Evolutionary conservation across 2,113 vertebrate species (phyloP), one percentile per base, ranked within the genome.

Genomic region (Epinephelus moara): DNA sequence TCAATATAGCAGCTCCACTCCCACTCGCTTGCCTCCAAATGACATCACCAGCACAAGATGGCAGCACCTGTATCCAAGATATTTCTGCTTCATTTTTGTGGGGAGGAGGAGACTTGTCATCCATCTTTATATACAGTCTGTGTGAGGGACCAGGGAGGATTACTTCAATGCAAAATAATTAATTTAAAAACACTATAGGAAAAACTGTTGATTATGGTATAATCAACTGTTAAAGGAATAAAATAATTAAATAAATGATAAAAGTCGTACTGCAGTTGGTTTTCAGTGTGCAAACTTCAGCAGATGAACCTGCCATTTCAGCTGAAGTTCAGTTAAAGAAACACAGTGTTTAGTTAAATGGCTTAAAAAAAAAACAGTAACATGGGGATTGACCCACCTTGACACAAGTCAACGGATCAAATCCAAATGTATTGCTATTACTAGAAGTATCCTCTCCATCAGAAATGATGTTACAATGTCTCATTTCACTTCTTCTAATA

Each of bases 191-290:
- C 56, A 57, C 57, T 37, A 40, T 0, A 53, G 13, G 30, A 55
- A 47, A n/a, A n/a, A 27, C 3, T 30, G 15, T 55, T 45, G 9
- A 52, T 64, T 14, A 42, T 21, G 14, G 7, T 33, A 17, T 40
- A 74, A 71, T 40, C 27, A 25, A 50, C 45, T n/a, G 18, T 73
- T 15, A 33, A 66, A 71, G 66, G 18, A 0, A 80, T 56, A 80
- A 42, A 77, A 50, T 78, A 49, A 83, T 50, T 37, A 63, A 61
- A 76, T 63, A 60, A 70, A 17, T 66, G 11, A 71, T 3, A 14
- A 42, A 2, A 55, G 9, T 57, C 11, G 37, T 15, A 53, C 4
- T 47, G 19, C 50, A 57, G 40, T 2, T 42, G 50, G 1, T 62
- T 69, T 33, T 17, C 25, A 53, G 21, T 23, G 37, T 42, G 50